Evolutionary conservation across 2,888 invertebrate species (phyloP), one percentile per base, ranked within the genome.

Genomic region (Azorinus chamasolen): DNA sequence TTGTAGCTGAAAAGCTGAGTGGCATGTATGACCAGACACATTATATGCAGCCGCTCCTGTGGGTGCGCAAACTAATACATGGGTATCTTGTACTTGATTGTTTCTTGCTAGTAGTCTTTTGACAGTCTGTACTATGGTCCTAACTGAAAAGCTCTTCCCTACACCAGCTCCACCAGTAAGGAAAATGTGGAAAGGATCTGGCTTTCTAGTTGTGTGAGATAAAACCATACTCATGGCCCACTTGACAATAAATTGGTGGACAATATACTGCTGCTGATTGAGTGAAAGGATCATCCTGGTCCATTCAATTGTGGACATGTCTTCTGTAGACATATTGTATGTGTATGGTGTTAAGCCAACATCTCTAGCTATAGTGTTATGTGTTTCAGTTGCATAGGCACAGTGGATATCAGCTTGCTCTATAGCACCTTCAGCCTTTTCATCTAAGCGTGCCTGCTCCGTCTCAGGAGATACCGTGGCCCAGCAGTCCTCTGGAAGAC

Each of bases 31-130:
- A n/a, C n/a, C n/a, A n/a, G n/a, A n/a, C n/a, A n/a, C n/a, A n/a
- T n/a, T n/a, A 50, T 75, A 79, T 8, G 83, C 80, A 24, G 83
- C 83, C 48, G 70, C 70, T 55, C 83, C 83, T 63, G 83, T 83
- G 27, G 76, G 75, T 37, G 83, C 83, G 79, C 71, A 69, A 18
- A 83, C 79, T 22, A 83, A 53, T 0, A 83, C 61, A 77, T 75
- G 69, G 6, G 48, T 57, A 25, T 71, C 73, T 48, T 79, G 25
- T 27, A 45, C 39, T 37, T 70, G 66, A 25, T 68, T 59, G 58
- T 71, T 65, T n/a, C 54, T 51, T 1, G 45, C 12, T 32, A 77
- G 69, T 18, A 74, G 24, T 20, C 63, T 8, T 51, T 62, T 77
- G 24, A 64, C 65, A 25, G 75, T 79, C 45, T 79, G 79, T 37